Conservation (phyloP, 2,888 invertebrate genomes). For the Polydrusus tereticollis region DNA sequence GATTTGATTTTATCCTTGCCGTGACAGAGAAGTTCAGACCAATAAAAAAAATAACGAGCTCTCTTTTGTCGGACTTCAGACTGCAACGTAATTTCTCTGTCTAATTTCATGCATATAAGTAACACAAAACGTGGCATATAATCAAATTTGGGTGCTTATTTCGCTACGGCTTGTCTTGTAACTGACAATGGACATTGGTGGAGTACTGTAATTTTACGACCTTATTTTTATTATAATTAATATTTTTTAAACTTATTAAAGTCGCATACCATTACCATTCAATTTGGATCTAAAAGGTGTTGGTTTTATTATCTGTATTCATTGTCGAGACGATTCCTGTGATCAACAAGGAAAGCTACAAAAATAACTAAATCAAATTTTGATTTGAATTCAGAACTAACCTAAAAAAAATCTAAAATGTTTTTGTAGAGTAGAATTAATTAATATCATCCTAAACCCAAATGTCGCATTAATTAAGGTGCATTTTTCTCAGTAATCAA, state of each 20-base stretch:
- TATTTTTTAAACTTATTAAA: background rate
- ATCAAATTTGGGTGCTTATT: conserved; percentile 28
- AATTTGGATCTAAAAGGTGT: too few relatives aligned
- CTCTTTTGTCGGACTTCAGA: conserved; percentile 32
- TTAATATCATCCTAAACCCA: too few relatives aligned
- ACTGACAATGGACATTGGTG: conserved; percentile 20
- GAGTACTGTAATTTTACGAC: conserved; percentile 27
- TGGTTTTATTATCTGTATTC: too few relatives aligned
- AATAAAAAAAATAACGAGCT: conserved; percentile 12
- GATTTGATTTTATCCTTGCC: conserved; percentile 1
- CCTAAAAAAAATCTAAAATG: too few relatives aligned
- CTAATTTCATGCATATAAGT: conserved; percentile 36
- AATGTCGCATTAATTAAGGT: too few relatives aligned
- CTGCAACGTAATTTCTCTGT: conserved; percentile 14
- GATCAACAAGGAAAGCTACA: too few relatives aligned
- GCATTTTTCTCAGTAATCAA: too few relatives aligned
- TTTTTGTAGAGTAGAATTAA: too few relatives aligned
- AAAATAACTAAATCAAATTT: too few relatives aligned
- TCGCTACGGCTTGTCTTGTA: conserved; percentile 28
- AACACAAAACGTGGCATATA: conserved; percentile 20
- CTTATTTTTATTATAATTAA: conserved; percentile 17
- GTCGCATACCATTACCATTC: too few relatives aligned
- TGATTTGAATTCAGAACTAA: too few relatives aligned
- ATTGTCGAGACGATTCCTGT: too few relatives aligned
- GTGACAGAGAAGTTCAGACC: background rate